Conservation (phyloP, 2,113 vertebrate genomes). For the Lucifuga dentata region DNA sequence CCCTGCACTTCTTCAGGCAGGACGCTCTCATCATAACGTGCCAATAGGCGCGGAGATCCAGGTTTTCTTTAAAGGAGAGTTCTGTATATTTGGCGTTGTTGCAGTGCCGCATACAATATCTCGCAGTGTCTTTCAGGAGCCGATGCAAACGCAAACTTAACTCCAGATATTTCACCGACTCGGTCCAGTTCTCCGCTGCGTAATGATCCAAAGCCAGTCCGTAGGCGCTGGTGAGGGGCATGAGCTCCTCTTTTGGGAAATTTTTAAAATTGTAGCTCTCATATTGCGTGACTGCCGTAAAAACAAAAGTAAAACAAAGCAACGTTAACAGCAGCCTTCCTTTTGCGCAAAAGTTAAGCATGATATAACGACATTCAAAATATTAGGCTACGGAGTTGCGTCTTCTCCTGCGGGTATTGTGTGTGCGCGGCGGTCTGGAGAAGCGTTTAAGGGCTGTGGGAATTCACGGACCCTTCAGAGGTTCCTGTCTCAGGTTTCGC, state of each 20-base stretch:
- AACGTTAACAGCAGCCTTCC: not conserved
- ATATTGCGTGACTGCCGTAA: slow-evolving; percentile 77
- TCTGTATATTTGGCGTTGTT: slow-evolving; percentile 25
- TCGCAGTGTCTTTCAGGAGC: slow-evolving; percentile 85
- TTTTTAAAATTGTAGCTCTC: slow-evolving; percentile 86
- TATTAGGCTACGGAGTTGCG: not conserved
- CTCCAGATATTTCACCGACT: slow-evolving; percentile 84
- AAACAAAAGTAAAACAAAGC: slow-evolving; percentile 19
- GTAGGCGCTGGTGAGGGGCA: slow-evolving; percentile 84
- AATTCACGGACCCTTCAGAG: slow-evolving; percentile 40
- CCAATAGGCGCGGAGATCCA: slow-evolving; percentile 80
- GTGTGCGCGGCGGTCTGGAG: slow-evolving; percentile 52
- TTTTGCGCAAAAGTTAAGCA: slow-evolving; percentile 40
- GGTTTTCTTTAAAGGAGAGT: not conserved
- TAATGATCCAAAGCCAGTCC: slow-evolving; percentile 83
- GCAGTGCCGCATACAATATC: slow-evolving; percentile 84
- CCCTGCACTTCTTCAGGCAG: slow-evolving; percentile 86
- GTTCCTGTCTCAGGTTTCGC: slow-evolving; percentile 50
- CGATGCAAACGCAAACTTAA: slow-evolving; percentile 86
- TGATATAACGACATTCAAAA: slow-evolving; percentile 30
- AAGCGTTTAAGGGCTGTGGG: slow-evolving; percentile 59
- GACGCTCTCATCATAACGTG: slow-evolving; percentile 81
- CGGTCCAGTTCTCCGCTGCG: slow-evolving; percentile 84
- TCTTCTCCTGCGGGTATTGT: not conserved
- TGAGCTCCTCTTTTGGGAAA: slow-evolving; percentile 83